These are phyloP conservation scores for Ochropleura leucogaster DNA, from an alignment of 2,888 invertebrate species.

Conservation along the genomic window DNA sequence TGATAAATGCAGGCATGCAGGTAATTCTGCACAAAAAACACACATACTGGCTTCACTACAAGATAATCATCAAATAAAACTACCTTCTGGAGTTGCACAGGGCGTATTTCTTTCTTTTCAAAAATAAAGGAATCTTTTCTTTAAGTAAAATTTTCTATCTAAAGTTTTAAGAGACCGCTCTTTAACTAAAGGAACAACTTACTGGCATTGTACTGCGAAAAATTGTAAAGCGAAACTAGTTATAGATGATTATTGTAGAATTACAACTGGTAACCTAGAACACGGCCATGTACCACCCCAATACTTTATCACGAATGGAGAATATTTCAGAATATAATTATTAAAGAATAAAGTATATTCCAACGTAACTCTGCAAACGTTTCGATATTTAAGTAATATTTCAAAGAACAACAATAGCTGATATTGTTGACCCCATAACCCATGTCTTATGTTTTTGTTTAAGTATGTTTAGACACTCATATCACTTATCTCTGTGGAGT, in stretches of 20 bases:
- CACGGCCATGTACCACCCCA: conserved; percentile 9
- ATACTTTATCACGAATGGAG: not conserved
- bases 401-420: too few species aligned
- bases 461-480: too few species aligned
- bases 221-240: not conserved
- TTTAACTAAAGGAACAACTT: not conserved
- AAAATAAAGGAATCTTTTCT: too few species aligned
- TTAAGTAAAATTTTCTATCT: too few species aligned
- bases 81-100: not conserved
- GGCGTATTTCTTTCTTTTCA: too few species aligned
- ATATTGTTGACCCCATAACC: too few species aligned
- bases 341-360: too few species aligned
- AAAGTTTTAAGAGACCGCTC: not conserved
- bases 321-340: too few species aligned
- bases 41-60: not conserved
- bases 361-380: too few species aligned
- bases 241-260: not conserved
- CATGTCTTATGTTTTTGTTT: too few species aligned
- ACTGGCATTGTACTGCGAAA: conserved; percentile 7
- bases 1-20: not conserved
- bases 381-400: too few species aligned
- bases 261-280: not conserved
- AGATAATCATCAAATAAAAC: not conserved
- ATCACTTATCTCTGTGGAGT: too few species aligned
- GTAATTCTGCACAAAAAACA: not conserved